These are phyloP conservation scores for Otocyon megalotis DNA, from an alignment of 2,113 vertebrate species.

Conservation along the genomic window DNA sequence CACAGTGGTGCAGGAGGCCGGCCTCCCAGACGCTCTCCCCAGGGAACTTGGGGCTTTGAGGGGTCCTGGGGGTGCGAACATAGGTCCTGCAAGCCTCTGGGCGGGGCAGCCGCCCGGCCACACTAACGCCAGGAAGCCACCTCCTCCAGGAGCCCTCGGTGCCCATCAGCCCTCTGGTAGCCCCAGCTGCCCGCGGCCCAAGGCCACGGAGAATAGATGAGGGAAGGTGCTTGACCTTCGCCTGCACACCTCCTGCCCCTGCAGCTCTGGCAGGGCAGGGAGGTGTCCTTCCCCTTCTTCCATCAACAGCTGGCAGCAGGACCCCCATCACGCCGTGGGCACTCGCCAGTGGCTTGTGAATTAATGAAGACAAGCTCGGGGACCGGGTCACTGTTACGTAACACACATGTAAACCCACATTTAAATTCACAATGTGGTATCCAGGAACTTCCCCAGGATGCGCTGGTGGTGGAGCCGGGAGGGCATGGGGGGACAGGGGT, in stretches of 20 bases:
- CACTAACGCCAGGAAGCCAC: background rate
- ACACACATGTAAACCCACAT: background rate
- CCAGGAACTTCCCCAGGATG: background rate
- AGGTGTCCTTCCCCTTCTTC: accelerated
- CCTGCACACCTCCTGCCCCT: background rate
- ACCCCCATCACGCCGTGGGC: accelerated
- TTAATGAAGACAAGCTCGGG: too few species aligned
- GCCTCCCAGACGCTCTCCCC: accelerated
- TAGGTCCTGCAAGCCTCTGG: background rate
- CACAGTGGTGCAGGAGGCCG: accelerated
- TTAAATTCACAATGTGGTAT: background rate
- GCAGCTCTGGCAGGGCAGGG: background rate
- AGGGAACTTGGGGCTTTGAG: accelerated
- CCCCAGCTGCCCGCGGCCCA: background rate
- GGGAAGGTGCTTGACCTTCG: background rate
- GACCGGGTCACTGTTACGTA: accelerated
- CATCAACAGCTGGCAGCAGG: accelerated
- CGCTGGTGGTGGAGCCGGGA: accelerated
- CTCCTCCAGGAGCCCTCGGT: background rate
- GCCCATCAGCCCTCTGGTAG: background rate
- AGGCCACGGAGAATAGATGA: accelerated
- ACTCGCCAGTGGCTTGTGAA: background rate
- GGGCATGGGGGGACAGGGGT: accelerated
- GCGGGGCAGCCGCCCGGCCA: accelerated
- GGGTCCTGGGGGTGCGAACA: accelerated